Evolutionary conservation across 1,140 invertebrate genomes (phyloP).

Genomic region (Drosophila pandora): DNA sequence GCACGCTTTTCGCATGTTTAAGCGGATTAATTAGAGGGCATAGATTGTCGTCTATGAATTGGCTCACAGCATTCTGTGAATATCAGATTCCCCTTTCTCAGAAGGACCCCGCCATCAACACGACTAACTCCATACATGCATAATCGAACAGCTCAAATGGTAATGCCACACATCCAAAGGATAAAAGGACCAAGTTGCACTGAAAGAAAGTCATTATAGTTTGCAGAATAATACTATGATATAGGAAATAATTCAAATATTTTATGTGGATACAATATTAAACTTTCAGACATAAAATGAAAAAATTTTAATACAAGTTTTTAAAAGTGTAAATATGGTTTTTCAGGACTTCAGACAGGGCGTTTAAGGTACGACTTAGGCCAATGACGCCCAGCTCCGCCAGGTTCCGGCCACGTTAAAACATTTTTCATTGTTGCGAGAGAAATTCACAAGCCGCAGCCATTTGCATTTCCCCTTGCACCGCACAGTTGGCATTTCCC

Average conservation of each 20-base stretch:
- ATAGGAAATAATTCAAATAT: too few species aligned
- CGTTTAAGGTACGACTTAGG: conserved; percentile 4
- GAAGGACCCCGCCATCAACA: not conserved
- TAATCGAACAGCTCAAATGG: conserved; percentile 65
- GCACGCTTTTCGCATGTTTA: conserved; percentile 64
- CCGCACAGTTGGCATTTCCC: conserved; percentile 24
- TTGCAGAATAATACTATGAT: too few species aligned
- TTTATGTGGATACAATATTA: too few species aligned
- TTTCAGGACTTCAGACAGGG: not conserved
- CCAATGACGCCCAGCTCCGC: conserved; percentile 25
- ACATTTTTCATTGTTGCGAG: conserved; percentile 46
- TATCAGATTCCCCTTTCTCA: conserved; percentile 32
- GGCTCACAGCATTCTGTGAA: conserved; percentile 55
- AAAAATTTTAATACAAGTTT: too few species aligned
- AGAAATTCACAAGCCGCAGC: conserved; percentile 40
- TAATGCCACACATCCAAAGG: conserved; percentile 27
- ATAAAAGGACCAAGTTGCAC: conserved; percentile 5
- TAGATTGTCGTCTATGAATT: conserved; percentile 80
- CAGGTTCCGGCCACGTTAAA: conserved; percentile 8
- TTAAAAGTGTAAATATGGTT: too few species aligned
- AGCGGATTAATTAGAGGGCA: conserved; percentile 74
- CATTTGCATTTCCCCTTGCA: conserved; percentile 40
- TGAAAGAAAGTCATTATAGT: not conserved
- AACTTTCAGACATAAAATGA: too few species aligned
- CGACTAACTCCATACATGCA: conserved; percentile 38